Base-by-base conservation (phyloP, 2,888 invertebrate species). In the Allacma fusca region DNA sequence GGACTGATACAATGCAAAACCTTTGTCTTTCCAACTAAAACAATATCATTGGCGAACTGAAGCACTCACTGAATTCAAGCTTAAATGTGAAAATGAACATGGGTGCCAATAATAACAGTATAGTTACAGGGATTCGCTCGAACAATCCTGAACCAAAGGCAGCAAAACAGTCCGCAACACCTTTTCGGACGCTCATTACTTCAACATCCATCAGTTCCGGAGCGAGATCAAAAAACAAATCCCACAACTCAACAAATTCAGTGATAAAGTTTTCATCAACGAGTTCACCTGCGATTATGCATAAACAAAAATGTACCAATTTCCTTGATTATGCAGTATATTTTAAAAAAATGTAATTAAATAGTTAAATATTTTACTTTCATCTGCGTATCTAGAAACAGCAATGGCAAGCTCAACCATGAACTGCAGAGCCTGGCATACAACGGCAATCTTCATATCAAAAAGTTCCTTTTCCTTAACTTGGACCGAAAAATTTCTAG, bases 161-260 rank as follows among this genome's bases (percentile, higher is more conserved):
- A 64, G 76, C 76, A 28, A 77, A 77, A 16, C 71, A 71, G 24
- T 77, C 76, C 1, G 76, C 70, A 13, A 71, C 65, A 5, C 76
- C 76, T 21, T 71, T 70, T 16, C 62, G 62, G 1, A 77, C 64
- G 19, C n/a, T 40, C 16, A 71, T 13, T 21, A 67, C 57, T 13
- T 77, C 76, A 19, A 71, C 24, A 21, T 64, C 62, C 76, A 77
- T 77, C 0, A 77, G 44, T 21, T 77, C 71, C 12, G 76, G 76
- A n/a, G 71, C 76, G 28, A 77, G 62, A 26, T 77, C 76, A 50
- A 77, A 77, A 65, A 77, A 77, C 12, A 70, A 28, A 40, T 77
- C 76, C 76, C 76, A 77, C n/a, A 59, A 26, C 2, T 71, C 13
- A 12, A 77, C 29, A 65, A 77, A 77, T 26, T 69, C 29, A 9